Percentiles rank a stretch among this genome's conserved stretches.
These are phyloP conservation scores for Leptinotarsa texana DNA, from an alignment of 1,140 invertebrate genomes.

Conservation along the genomic window DNA sequence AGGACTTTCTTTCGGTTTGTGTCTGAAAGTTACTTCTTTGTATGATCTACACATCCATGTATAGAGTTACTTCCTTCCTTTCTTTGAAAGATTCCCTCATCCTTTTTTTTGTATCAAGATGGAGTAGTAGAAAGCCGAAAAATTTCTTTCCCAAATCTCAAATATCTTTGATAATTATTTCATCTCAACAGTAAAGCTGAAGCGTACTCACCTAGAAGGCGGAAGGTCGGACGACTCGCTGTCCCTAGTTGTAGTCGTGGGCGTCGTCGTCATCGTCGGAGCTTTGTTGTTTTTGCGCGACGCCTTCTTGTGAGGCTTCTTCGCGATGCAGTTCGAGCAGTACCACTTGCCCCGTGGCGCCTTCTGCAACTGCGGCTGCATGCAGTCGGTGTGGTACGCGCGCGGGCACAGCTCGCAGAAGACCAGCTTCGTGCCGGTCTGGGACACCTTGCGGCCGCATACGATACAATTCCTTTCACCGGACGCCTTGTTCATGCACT, in stretches of 20 bases:
- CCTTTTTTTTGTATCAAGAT: too few relatives aligned
- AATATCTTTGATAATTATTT: too few relatives aligned
- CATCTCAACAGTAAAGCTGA: too few relatives aligned
- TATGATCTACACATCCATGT: too few relatives aligned
- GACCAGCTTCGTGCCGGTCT: slow-evolving; percentile 71
- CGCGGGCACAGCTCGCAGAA: slow-evolving; percentile 87
- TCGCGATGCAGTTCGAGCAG: slow-evolving; percentile 78
- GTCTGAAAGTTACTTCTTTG: too few relatives aligned
- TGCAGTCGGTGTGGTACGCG: slow-evolving; percentile 90
- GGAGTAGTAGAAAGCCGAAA: too few relatives aligned
- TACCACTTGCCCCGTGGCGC: slow-evolving; percentile 86
- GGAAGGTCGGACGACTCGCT: slow-evolving; percentile 64
- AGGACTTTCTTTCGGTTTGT: too few relatives aligned
- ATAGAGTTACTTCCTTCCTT: too few relatives aligned
- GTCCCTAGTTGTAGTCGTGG: slow-evolving; percentile 54
- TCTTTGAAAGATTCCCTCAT: too few relatives aligned
- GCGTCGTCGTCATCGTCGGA: slow-evolving; percentile 47
- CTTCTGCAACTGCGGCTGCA: slow-evolving; percentile 84
- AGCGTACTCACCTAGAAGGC: slow-evolving; percentile 60
- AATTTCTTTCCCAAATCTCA: too few relatives aligned
- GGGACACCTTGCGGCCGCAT: slow-evolving; percentile 75
- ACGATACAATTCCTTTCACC: slow-evolving; percentile 86
- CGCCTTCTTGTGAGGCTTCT: slow-evolving; percentile 74
- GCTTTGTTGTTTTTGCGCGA: slow-evolving; percentile 43
- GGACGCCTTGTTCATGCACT: slow-evolving; percentile 95